Conservation (phyloP, 2,797 vertebrate genomes). For the Psittacula echo region DNA sequence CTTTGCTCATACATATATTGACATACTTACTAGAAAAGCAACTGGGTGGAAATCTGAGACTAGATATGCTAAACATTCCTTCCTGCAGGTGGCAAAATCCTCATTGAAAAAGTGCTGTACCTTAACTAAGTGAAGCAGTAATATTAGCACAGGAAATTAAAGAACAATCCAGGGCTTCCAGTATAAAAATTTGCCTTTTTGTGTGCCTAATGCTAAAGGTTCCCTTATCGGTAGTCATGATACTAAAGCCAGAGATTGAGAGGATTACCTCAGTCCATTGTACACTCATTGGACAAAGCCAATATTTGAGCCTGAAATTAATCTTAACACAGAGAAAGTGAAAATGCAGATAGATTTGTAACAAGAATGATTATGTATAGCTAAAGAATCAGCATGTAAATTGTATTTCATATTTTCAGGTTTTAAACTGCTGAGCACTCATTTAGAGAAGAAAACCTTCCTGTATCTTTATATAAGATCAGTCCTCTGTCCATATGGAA, state of each 20-base stretch:
- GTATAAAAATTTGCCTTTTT: neutral
- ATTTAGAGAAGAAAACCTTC: neutral
- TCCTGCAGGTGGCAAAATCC: neutral
- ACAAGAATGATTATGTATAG: neutral
- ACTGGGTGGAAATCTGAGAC: neutral
- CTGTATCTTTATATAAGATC: neutral
- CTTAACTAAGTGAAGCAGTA: neutral
- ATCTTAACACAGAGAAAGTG: neutral
- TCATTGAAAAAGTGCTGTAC: neutral
- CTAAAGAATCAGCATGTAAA: neutral
- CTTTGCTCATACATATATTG: neutral
- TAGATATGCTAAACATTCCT: neutral
- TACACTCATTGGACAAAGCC: neutral
- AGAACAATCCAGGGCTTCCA: neutral
- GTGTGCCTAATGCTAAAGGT: neutral
- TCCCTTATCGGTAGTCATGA: slow-evolving; percentile 3
- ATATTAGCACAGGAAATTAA: slow-evolving; percentile 30
- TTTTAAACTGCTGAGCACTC: neutral
- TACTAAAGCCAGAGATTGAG: neutral
- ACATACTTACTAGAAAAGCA: neutral
- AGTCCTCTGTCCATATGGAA: neutral
- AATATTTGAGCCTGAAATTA: slow-evolving; percentile 45
- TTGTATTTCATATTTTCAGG: neutral
- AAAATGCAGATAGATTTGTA: neutral
- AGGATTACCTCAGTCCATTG: neutral